Conservation (phyloP, 2,113 vertebrate genomes). For the Aviceda subcristata region DNA sequence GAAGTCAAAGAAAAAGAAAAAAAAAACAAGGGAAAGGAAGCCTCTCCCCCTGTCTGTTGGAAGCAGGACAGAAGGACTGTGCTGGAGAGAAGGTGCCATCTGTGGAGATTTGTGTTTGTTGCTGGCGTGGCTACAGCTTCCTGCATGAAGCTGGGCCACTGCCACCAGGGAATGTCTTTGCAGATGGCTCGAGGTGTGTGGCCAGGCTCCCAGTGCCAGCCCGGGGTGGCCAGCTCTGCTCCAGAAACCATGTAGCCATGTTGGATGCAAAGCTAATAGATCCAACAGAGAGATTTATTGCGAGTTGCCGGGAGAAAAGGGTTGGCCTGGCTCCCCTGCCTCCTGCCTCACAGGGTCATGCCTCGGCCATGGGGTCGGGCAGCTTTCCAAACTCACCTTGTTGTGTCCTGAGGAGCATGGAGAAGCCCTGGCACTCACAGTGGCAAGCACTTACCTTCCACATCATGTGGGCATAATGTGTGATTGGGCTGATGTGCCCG, state of each 20-base stretch:
- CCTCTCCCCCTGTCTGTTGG: not conserved
- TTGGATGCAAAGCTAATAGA: not conserved
- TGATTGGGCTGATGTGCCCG: not conserved
- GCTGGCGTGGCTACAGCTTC: not conserved
- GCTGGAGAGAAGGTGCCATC: not conserved
- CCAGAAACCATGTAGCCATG: not conserved
- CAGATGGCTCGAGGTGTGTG: constrained; percentile 2
- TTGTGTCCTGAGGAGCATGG: not conserved
- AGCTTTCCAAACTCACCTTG: not conserved
- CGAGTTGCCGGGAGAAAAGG: not conserved
- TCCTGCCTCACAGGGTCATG: not conserved
- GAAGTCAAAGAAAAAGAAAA: not conserved
- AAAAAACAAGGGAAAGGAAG: not conserved
- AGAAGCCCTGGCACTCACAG: fast-evolving
- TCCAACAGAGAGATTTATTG: not conserved
- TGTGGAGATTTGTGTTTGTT: not conserved
- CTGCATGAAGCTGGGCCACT: not conserved
- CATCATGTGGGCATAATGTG: fast-evolving
- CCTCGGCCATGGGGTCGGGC: fast-evolving
- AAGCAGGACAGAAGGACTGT: not conserved
- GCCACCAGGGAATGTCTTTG: not conserved
- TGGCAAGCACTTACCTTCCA: not conserved
- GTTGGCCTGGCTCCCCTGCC: not conserved
- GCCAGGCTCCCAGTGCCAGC: not conserved
- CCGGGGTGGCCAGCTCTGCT: not conserved